Percentiles rank a stretch among this genome's conserved stretches.
These are phyloP conservation scores for Lasiommata megera DNA, from an alignment of 2,888 invertebrate species.

Conservation along the genomic window DNA sequence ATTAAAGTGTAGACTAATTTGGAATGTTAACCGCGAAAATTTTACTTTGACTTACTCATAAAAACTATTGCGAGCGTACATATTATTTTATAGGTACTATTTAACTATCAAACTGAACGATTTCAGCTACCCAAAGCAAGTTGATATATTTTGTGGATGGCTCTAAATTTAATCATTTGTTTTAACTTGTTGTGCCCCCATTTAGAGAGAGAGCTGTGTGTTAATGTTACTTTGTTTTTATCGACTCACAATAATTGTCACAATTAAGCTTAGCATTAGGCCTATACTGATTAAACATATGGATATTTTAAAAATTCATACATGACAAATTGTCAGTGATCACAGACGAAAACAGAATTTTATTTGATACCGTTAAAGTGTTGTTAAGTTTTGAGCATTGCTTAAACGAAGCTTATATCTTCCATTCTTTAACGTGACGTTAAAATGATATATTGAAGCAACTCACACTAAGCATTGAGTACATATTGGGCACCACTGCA, in stretches of 20 bases:
- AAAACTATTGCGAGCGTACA: no score
- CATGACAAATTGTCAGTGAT: no score
- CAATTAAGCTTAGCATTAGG: constrained; percentile 13
- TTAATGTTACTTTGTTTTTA: not conserved
- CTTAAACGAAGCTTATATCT: no score
- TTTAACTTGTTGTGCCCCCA: not conserved
- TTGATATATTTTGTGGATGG: constrained; percentile 4
- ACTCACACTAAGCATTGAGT: not conserved
- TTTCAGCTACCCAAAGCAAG: not conserved
- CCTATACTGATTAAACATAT: not conserved
- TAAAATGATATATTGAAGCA: not conserved
- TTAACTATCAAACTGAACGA: no score
- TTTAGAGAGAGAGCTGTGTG: not conserved
- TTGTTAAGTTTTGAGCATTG: no score
- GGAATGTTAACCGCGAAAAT: no score
- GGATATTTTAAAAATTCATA: not conserved
- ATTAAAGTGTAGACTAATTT: no score
- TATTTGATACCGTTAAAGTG: no score
- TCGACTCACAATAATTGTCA: constrained; percentile 10
- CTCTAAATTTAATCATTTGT: not conserved
- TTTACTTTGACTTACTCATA: no score
- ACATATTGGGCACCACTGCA: constrained; percentile 3
- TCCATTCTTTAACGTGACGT: not conserved
- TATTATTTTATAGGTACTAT: no score
- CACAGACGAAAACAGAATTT: no score